Evolutionary conservation across 2,888 invertebrate species (phyloP).

Genomic region (Eupithecia tripunctaria): DNA sequence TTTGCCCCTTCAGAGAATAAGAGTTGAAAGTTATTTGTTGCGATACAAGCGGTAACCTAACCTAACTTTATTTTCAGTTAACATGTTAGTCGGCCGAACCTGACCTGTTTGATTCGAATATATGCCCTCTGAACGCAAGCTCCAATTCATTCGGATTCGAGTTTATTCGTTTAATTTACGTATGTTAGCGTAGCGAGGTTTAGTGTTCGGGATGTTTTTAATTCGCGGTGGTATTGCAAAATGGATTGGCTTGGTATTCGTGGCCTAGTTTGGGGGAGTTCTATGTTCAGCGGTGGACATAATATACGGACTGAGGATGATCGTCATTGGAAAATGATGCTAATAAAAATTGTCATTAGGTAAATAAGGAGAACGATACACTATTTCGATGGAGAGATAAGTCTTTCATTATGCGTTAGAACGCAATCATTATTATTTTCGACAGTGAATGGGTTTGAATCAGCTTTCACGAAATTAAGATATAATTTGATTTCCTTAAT

Average conservation of each 20-base stretch:
- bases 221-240: neutral
- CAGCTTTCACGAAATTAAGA: neutral
- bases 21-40: constrained; percentile 59
- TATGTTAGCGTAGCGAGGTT: neutral
- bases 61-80: constrained; percentile 44
- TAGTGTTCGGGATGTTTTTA: neutral
- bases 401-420: neutral
- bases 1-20: constrained; percentile 65
- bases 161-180: neutral
- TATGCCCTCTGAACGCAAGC: neutral
- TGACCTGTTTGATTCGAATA: constrained; percentile 24
- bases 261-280: too few relatives aligned
- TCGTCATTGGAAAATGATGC: neutral
- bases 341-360: neutral
- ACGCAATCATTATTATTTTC: neutral
- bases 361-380: neutral
- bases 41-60: constrained; percentile 45
- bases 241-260: too few relatives aligned
- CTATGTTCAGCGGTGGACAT: too few relatives aligned
- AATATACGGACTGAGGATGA: too few relatives aligned
- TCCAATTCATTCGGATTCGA: neutral
- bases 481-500: too few relatives aligned
- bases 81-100: constrained; percentile 35
- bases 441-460: too few relatives aligned
- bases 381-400: neutral